Evolutionary conservation across 2,113 vertebrate species (phyloP).

Genomic region (Dicentrarchus labrax): DNA sequence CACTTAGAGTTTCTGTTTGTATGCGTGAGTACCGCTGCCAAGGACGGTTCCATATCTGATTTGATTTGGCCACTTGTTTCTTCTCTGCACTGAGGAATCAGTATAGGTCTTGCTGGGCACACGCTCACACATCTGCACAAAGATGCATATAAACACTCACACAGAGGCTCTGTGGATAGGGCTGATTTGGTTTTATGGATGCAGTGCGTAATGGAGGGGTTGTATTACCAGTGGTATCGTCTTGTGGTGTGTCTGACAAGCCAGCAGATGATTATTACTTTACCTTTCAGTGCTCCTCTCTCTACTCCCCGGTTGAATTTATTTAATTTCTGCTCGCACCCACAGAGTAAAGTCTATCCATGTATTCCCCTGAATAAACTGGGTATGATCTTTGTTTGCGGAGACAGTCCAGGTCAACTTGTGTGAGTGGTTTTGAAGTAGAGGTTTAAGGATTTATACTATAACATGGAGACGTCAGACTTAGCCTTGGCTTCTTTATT

Average conservation of each 20-base stretch:
- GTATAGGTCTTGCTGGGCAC: slow-evolving; percentile 9
- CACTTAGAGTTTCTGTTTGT: slow-evolving; percentile 53
- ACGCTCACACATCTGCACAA: slow-evolving; percentile 3
- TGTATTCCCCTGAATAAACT: slow-evolving; percentile 36
- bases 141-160: background rate
- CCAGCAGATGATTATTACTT: slow-evolving; percentile 69
- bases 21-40: slow-evolving; percentile 18
- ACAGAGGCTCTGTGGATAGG: slow-evolving; percentile 28
- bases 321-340: slow-evolving; percentile 45
- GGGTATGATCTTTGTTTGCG: slow-evolving; percentile 38
- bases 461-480: slow-evolving; percentile 13
- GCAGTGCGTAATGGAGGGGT: slow-evolving; percentile 58
- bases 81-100: slow-evolving; percentile 22
- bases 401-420: slow-evolving; percentile 43
- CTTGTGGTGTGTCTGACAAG: slow-evolving; percentile 50
- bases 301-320: slow-evolving; percentile 26
- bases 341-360: slow-evolving; percentile 32
- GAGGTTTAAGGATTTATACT: slow-evolving; percentile 52
- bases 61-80: slow-evolving; percentile 48
- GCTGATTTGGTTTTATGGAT: slow-evolving; percentile 72
- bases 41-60: slow-evolving; percentile 33
- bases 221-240: slow-evolving; percentile 50
- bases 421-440: slow-evolving; percentile 47
- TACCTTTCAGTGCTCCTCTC: slow-evolving; percentile 54
- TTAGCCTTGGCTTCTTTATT: slow-evolving; percentile 18